These are phyloP conservation scores for Antitype chi DNA, from an alignment of 2,888 invertebrate genomes.

Conservation along the genomic window DNA sequence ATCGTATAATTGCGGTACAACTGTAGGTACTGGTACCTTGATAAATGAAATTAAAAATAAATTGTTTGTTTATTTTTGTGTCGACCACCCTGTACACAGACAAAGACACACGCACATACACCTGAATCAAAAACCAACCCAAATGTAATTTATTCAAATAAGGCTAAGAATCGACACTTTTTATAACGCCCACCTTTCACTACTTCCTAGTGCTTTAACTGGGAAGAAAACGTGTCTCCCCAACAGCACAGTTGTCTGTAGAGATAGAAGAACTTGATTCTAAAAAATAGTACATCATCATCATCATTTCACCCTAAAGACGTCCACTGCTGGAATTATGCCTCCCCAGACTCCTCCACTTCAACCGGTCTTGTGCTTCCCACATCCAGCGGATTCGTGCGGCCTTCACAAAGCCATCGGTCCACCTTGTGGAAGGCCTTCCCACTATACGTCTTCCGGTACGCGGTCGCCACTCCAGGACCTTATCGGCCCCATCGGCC, in stretches of 20 bases:
- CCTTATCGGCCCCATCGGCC: no score
- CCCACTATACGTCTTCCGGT: no score
- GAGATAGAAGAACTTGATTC: background rate
- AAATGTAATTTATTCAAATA: background rate
- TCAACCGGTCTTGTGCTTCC: no score
- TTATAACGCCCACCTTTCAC: background rate
- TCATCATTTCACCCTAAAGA: no score
- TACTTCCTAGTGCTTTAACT: background rate
- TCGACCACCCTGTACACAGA: background rate
- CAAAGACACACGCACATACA: background rate
- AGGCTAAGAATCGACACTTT: background rate
- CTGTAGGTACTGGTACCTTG: conserved; percentile 82
- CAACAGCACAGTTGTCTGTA: background rate
- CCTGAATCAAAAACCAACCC: background rate
- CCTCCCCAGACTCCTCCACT: no score
- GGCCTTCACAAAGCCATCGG: no score
- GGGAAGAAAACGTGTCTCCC: background rate
- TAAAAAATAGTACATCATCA: background rate
- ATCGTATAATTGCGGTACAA: conserved; percentile 61
- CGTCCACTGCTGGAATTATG: no score
- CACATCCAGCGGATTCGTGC: no score
- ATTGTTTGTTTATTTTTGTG: conserved; percentile 54
- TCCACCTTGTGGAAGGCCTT: no score
- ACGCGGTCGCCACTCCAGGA: no score
- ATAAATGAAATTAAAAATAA: conserved; percentile 82